A percentile compares a stretch with the other conserved stretches of the same genome.
Conservation (phyloP, 2,113 vertebrate genomes). For the Nestor notabilis region DNA sequence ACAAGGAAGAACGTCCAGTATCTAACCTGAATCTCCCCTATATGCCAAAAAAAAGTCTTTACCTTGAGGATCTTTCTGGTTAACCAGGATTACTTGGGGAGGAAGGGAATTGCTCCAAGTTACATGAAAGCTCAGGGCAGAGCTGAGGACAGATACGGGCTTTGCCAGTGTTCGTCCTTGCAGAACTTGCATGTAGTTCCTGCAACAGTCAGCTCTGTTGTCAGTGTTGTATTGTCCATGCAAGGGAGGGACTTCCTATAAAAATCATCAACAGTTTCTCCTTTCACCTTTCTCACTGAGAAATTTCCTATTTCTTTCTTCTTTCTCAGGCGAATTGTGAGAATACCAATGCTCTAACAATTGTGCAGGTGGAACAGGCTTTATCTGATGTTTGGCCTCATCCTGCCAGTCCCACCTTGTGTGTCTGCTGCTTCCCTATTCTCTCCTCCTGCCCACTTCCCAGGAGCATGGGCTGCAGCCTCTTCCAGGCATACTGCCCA, state of each 20-base stretch:
- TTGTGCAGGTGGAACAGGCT: neutral
- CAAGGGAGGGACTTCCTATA: neutral
- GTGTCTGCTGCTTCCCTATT: neutral
- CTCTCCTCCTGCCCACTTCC: neutral
- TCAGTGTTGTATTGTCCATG: accelerated
- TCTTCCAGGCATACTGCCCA: neutral
- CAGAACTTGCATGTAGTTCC: neutral
- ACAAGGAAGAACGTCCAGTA: neutral
- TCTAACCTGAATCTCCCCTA: neutral
- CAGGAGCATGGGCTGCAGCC: neutral
- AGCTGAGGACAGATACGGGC: accelerated
- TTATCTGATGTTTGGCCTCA: neutral
- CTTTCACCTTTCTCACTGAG: neutral
- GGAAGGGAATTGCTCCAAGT: neutral
- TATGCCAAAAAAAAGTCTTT: neutral
- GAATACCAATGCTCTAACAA: accelerated
- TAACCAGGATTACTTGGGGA: accelerated
- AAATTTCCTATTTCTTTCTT: no score
- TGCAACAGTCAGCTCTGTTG: neutral
- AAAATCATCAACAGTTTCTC: neutral
- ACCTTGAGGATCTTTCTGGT: neutral
- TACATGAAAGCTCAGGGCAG: neutral
- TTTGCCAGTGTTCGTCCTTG: neutral
- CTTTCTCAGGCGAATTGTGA: neutral
- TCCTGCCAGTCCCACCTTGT: accelerated